A percentile compares a stretch with the other conserved stretches of the same genome.
Evolutionary conservation across 1,140 invertebrate genomes (phyloP).

Genomic region (Bombus fervidus): DNA sequence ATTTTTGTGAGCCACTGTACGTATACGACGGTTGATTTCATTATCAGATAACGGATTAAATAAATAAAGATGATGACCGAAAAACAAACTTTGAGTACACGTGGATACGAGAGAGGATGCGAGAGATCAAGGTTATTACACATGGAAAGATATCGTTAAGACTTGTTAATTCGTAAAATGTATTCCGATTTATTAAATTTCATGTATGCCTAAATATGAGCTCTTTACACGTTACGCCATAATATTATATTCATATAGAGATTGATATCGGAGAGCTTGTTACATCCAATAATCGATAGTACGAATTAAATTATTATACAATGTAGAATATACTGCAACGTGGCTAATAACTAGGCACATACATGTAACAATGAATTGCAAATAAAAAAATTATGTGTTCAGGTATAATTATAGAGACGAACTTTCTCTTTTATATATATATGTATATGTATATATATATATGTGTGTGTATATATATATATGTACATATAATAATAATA

Average conservation of each 20-base stretch:
- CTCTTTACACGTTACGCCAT: slow-evolving; percentile 79
- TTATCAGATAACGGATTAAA: neutral
- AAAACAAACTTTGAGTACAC: neutral
- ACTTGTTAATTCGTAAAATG: slow-evolving; percentile 80
- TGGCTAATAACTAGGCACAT: slow-evolving; percentile 80
- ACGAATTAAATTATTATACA: slow-evolving; percentile 81
- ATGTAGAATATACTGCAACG: slow-evolving; percentile 77
- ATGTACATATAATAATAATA: slow-evolving; percentile 51
- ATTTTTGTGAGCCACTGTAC: too few species aligned
- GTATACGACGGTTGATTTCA: neutral
- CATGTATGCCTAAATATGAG: slow-evolving; percentile 82
- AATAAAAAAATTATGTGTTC: slow-evolving; percentile 77
- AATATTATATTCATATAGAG: slow-evolving; percentile 76
- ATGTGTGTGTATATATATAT: slow-evolving; percentile 47
- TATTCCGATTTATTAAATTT: slow-evolving; percentile 83
- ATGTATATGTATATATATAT: slow-evolving; percentile 57
- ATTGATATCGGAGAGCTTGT: slow-evolving; percentile 79
- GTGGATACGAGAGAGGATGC: neutral
- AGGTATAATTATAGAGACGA: slow-evolving; percentile 68
- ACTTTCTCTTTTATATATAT: slow-evolving; percentile 46
- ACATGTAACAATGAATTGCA: slow-evolving; percentile 80
- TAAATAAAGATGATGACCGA: too few species aligned
- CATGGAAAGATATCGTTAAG: neutral
- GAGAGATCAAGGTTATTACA: neutral
- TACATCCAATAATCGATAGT: slow-evolving; percentile 76